Base-by-base conservation (phyloP, 2,888 invertebrate genomes). In the Augiades crinisus region DNA sequence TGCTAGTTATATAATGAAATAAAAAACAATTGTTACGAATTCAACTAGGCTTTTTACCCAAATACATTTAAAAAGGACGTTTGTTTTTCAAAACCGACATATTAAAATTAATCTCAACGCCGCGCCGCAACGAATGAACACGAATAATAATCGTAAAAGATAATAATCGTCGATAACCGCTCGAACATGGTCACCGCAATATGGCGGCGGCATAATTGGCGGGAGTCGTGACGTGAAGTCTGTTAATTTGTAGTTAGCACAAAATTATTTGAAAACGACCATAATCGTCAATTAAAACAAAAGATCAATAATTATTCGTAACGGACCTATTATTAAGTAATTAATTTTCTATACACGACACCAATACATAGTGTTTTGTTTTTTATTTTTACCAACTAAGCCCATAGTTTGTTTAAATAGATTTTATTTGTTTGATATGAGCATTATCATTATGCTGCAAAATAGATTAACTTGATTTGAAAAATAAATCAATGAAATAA, bases 141-240 rank as follows among this genome's bases (percentile, higher is more conserved):
- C 27, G 52, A 43, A 57, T 62, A 57, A 66, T 65, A 67, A 63
- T 60, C 68, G 64, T 70, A 65, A 69, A 69, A 62, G 67, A 65
- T 64, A 64, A 67, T 70, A 63, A 66, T 62, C 60, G 56, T 52
- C 59, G 59, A 63, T 60, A 62, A 57, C 56, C 54, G 19, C 41
- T 22, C n/a, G 27, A 44, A 33, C 41, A 33, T 50, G 41, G 50
- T 36, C 27, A 34, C 49, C 49, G 21, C 63, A 61, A 61, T 49
- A 64, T 63, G 64, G 63, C 59, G 37, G 54, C 43, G 37, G 49
- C 56, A 60, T 41, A 61, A 58, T 63, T 60, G 60, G 60, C 57
- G 60, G 57, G 55, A 60, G 44, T 55, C 43, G 59, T 49, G 59
- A 59, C 52, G 54, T 47, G 45, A 50, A 55, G 55, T 55, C 59